Evolutionary conservation across 2,113 vertebrate species (phyloP).

Genomic region (Trachemys scripta): DNA sequence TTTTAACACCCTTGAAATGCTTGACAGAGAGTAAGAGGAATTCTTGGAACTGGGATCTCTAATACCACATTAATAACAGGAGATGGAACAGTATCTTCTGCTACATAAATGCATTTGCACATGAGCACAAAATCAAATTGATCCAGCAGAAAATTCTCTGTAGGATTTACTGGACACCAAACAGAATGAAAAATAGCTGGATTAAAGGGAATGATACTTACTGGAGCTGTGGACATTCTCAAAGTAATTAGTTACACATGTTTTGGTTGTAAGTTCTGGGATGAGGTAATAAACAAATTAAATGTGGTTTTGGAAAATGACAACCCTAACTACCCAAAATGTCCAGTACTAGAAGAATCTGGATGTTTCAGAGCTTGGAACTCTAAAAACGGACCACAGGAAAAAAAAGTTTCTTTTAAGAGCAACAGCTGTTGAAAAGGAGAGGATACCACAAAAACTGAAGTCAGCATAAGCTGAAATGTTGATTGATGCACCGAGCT

Average conservation of each 20-base stretch:
- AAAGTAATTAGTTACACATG: conserved; percentile 77
- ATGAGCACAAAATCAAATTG: conserved; percentile 31
- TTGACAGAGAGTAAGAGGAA: neutral
- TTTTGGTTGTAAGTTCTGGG: conserved; percentile 71
- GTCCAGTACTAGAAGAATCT: conserved; percentile 65
- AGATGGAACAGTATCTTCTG: conserved; percentile 27
- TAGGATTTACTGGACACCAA: conserved; percentile 8
- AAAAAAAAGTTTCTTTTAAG: conserved; percentile 43
- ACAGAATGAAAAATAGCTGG: conserved; percentile 56
- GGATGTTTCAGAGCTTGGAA: conserved; percentile 39
- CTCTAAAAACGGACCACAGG: conserved; percentile 58
- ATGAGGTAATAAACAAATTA: conserved; percentile 79
- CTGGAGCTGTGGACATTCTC: conserved; percentile 68
- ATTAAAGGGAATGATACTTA: conserved; percentile 1
- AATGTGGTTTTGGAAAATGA: conserved; percentile 74
- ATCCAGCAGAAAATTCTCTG: conserved; percentile 21
- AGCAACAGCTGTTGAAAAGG: conserved; percentile 37
- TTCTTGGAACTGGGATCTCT: neutral
- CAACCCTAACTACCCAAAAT: conserved; percentile 67
- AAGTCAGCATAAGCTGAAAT: conserved; percentile 50
- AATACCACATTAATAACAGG: conserved; percentile 3
- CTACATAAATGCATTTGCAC: conserved; percentile 36
- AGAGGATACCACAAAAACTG: conserved; percentile 43
- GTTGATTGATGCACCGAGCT: conserved; percentile 42
- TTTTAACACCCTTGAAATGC: neutral